Percentiles rank a stretch among this genome's conserved stretches.
These are phyloP conservation scores for Pararge aegeria DNA, from an alignment of 1,140 invertebrate species.

Conservation along the genomic window DNA sequence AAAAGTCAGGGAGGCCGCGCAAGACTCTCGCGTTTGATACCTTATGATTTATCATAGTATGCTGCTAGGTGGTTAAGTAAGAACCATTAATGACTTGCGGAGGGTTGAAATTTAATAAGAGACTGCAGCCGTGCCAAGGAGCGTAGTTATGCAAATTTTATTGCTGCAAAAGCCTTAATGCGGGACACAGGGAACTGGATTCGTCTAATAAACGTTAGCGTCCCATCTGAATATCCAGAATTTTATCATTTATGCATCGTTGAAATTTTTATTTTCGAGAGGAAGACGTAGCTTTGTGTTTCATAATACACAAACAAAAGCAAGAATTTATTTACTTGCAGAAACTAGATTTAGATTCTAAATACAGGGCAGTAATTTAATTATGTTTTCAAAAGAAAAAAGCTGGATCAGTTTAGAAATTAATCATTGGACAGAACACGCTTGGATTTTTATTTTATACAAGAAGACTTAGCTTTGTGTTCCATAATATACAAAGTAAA, in stretches of 20 bases:
- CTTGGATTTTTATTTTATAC: too few relatives aligned
- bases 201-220: conserved; percentile 3
- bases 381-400: too few relatives aligned
- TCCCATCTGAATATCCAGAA: not conserved
- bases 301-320: too few relatives aligned
- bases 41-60: conserved; percentile 67
- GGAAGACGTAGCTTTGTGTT: too few relatives aligned
- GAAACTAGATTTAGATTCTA: too few relatives aligned
- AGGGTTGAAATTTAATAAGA: conserved; percentile 77
- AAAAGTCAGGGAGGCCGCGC: conserved; percentile 57
- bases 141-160: conserved; percentile 79
- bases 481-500: too few relatives aligned
- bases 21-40: conserved; percentile 51
- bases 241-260: not conserved
- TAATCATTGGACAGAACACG: too few relatives aligned
- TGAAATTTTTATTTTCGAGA: too few relatives aligned
- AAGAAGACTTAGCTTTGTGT: too few relatives aligned
- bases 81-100: conserved; percentile 75
- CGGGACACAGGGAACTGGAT: conserved; percentile 42
- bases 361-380: too few relatives aligned
- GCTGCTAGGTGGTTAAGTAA: conserved; percentile 61
- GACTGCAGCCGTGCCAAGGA: conserved; percentile 62
- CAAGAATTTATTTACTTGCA: too few relatives aligned
- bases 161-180: conserved; percentile 65
- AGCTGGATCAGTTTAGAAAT: too few relatives aligned